Conservation (phyloP, 2,888 invertebrate species). For the Xestia xanthographa region DNA sequence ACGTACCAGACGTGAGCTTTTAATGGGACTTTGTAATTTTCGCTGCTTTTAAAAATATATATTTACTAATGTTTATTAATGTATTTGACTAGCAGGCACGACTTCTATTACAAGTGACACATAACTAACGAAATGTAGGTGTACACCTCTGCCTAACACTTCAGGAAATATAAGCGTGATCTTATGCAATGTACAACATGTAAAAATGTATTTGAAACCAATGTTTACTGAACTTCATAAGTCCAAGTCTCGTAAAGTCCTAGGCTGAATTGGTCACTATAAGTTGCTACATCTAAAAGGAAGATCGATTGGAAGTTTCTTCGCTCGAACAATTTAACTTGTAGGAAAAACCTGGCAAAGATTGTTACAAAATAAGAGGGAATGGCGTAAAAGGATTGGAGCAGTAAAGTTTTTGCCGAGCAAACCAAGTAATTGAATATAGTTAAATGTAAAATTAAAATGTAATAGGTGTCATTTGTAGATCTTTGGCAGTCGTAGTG, state of each 20-base stretch:
- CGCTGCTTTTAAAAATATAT: too few relatives aligned
- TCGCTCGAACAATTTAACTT: conserved; percentile 17
- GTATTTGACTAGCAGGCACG: too few relatives aligned
- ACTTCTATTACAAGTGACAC: too few relatives aligned
- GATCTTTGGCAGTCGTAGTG: not conserved
- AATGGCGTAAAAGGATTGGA: not conserved
- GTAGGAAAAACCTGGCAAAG: conserved; percentile 1
- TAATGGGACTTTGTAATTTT: not conserved
- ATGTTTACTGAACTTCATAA: not conserved
- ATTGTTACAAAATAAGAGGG: not conserved
- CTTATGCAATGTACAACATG: not conserved
- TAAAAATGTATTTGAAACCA: not conserved
- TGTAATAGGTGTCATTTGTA: not conserved
- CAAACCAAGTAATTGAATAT: not conserved
- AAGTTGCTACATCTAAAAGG: conserved; percentile 2
- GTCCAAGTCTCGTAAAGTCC: not conserved
- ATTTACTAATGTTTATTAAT: too few relatives aligned
- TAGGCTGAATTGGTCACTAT: not conserved
- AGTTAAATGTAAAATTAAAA: not conserved
- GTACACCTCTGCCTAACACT: too few relatives aligned
- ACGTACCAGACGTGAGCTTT: not conserved
- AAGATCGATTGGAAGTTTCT: conserved; percentile 1
- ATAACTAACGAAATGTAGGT: too few relatives aligned
- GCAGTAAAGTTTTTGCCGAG: not conserved
- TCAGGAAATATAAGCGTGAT: too few relatives aligned